Evolutionary conservation across 2,888 invertebrate species (phyloP).

Genomic region (Leistus spinibarbis): DNA sequence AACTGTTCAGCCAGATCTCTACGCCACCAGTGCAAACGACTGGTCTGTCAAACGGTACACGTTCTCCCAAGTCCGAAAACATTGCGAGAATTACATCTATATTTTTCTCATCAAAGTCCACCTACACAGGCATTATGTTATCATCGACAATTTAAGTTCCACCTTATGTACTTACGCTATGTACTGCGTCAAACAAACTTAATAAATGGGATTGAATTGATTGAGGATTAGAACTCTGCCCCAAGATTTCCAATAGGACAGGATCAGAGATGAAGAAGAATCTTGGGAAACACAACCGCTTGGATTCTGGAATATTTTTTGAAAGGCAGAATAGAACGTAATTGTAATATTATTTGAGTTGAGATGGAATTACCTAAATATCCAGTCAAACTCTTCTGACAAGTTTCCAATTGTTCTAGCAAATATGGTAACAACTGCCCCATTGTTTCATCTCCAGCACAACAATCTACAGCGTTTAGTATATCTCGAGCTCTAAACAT

Average conservation of each 20-base stretch:
- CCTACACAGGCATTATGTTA: no score
- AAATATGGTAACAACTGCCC: constrained; percentile 78
- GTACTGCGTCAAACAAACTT: constrained; percentile 86
- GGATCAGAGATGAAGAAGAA: constrained; percentile 94
- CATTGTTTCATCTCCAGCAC: constrained; percentile 83
- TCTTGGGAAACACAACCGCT: constrained; percentile 82
- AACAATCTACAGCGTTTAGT: constrained; percentile 81
- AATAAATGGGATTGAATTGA: constrained; percentile 83
- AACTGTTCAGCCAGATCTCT: constrained; percentile 79
- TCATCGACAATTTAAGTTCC: no score
- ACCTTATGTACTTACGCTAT: constrained; percentile 67
- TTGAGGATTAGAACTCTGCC: constrained; percentile 86
- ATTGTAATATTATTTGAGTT: no score
- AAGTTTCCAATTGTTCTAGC: constrained; percentile 84
- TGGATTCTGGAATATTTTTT: constrained; percentile 73
- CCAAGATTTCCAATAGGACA: constrained; percentile 84
- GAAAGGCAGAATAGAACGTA: no score
- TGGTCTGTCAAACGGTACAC: constrained; percentile 69
- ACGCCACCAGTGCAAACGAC: constrained; percentile 81
- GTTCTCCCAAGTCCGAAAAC: constrained; percentile 79
- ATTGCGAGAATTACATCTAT: constrained; percentile 76
- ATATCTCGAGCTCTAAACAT: constrained; percentile 85
- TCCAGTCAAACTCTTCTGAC: constrained; percentile 88
- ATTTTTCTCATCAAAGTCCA: constrained; percentile 79
- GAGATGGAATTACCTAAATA: constrained; percentile 53